A percentile compares a stretch with the other conserved stretches of the same genome.
Evolutionary conservation across 2,888 invertebrate species (phyloP).

Genomic region (Archips crataeganus): DNA sequence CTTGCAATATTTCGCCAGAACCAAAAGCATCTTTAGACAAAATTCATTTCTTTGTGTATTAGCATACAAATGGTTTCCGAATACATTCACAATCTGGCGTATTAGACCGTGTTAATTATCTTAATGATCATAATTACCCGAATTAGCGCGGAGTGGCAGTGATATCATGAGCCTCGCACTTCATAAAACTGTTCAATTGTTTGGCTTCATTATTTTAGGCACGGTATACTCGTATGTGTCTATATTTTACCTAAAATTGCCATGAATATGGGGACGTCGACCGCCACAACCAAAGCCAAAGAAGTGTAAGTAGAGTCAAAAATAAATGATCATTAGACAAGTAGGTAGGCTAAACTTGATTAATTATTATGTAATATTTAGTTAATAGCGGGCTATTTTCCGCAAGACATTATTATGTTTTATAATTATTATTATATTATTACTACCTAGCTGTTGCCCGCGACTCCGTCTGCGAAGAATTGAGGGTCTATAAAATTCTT

Average conservation of each 20-base stretch:
- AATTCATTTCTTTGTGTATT: conserved; percentile 4
- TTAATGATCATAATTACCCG: conserved; percentile 69
- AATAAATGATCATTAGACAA: too few species aligned
- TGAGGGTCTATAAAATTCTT: too few species aligned
- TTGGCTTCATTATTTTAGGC: conserved; percentile 40
- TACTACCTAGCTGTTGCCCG: too few species aligned
- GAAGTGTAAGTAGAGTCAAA: too few species aligned
- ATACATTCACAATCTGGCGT: conserved; percentile 3
- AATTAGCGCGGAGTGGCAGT: conserved; percentile 65
- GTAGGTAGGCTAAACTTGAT: too few species aligned
- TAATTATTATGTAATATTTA: too few species aligned
- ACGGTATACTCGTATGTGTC: background rate
- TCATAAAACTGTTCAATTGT: conserved; percentile 55
- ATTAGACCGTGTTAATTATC: conserved; percentile 60
- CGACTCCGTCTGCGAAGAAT: too few species aligned
- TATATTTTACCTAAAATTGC: background rate
- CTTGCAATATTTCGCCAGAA: conserved; percentile 7
- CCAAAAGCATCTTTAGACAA: background rate
- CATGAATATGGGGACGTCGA: background rate
- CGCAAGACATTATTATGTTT: too few species aligned
- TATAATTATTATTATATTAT: too few species aligned
- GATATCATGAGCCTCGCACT: conserved; percentile 76
- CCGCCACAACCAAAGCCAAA: too few species aligned
- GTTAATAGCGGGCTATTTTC: too few species aligned
- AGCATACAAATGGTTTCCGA: conserved; percentile 13